Evolutionary conservation across 2,113 vertebrate genomes (phyloP).

Genomic region (Dendrocopos noguchii): DNA sequence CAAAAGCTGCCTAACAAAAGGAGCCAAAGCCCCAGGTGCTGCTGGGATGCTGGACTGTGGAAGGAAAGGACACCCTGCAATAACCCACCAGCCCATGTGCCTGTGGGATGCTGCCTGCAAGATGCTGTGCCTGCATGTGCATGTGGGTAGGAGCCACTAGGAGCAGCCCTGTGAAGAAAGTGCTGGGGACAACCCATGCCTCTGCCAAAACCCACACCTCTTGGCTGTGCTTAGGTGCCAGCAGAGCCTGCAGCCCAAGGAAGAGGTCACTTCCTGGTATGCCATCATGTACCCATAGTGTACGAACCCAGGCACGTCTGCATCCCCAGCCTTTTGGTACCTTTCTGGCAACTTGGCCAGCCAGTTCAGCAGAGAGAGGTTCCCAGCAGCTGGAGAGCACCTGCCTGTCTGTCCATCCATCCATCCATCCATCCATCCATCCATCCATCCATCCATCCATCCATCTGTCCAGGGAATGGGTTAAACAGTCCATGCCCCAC

Average conservation of each 20-base stretch:
- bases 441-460: fast-evolving
- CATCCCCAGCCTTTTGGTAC: background rate
- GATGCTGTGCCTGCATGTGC: no score
- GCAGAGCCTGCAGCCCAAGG: background rate
- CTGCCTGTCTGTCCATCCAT: background rate
- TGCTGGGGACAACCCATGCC: background rate
- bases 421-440: fast-evolving
- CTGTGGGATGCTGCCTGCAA: fast-evolving
- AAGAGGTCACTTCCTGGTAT: background rate
- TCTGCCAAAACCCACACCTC: background rate
- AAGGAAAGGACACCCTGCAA: background rate
- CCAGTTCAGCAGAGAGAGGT: background rate
- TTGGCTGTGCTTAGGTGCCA: fast-evolving
- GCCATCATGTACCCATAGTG: fast-evolving
- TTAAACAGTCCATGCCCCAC: slow-evolving; percentile 21
- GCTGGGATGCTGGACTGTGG: background rate
- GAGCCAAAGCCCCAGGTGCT: slow-evolving; percentile 26
- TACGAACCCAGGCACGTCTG: fast-evolving
- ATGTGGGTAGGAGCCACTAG: background rate
- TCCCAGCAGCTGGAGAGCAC: background rate
- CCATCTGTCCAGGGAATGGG: background rate
- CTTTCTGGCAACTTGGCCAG: background rate
- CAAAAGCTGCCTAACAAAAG: slow-evolving; percentile 14
- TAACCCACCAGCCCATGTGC: fast-evolving
- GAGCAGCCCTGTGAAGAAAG: background rate